Evolutionary conservation across 2,888 invertebrate genomes (phyloP), one percentile per base, ranked within the genome.

Genomic region (Drosophila meridionalis): DNA sequence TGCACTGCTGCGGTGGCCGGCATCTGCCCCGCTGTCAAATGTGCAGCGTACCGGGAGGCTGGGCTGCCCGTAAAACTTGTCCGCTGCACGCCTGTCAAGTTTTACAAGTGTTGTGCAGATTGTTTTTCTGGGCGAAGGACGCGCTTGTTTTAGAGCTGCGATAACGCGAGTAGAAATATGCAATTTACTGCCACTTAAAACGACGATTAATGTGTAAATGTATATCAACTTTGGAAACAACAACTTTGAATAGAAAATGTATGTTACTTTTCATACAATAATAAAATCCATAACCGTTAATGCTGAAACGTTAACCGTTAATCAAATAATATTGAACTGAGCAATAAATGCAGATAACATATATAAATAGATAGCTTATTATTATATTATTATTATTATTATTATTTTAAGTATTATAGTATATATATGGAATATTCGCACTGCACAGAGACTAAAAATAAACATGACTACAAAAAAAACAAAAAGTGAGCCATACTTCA

Each of bases 41-140:
- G 77, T 83, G 83, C 59, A 80, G 72, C 73, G 78, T 73, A 58
- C 75, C 79, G 81, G 73, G 73, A 73, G 73, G 53, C 57, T 55
- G 76, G 67, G 76, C 68, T 65, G 55, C 69, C 76, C 78, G 82
- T 78, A 80, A 83, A 89, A 86, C 77, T 90, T 90, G 86, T 87
- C 75, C 89, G 73, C 74, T 82, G 88, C 88, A 80, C 86, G 87
- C 90, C 80, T 89, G 90, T 87, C 87, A 87, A 90, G 76, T 87
- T 87, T 77, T 74, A 87, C 90, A 82, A 89, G 89, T 77, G 80
- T 80, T 87, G 76, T 83, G 78, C 78, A 89, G 90, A 85, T 86
- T 83, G 87, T 87, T 89, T 89, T 87, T 80, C 45, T 61, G 48
- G 47, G 43, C 66, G 68, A 74, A 79, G 62, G 69, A 84, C 82